Evolutionary conservation across 2,797 vertebrate genomes (phyloP), one percentile per base, ranked within the genome.

Genomic region (Eulemur rubriventer): DNA sequence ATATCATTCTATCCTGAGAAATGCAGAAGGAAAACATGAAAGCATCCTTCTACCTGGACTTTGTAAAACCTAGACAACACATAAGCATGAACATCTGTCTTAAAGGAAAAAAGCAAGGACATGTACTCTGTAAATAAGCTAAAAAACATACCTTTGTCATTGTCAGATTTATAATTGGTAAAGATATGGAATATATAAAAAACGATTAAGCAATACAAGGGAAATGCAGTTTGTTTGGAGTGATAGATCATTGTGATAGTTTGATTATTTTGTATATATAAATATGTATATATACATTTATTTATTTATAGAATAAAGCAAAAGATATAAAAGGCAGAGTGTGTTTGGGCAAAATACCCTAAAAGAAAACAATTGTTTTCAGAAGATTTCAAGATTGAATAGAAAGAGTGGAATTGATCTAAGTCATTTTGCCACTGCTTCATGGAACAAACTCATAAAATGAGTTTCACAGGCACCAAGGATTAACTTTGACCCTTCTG

Each of bases 81-180:
- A 95, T 52, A 97, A 95, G 7, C 48, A 88, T 80, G 67, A 75
- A 87, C 46, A 92, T 94, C 67, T 96, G 63, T 91, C 79, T 91
- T 87, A 57, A 86, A 65, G 20, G 35, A 35, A 43, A 28, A 73
- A 73, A 94, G 41, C 17, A 61, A 52, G 52, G n/a, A 41, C 28
- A 43, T 22, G 10, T 55, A 94, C 1, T 86, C 24, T 75, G 92
- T 73, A 52, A 16, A 97, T 88, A 92, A 78, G 4, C 0, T 0
- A 3, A 65, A 76, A 95, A 91, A 78, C 43, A 61, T 20, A 67
- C 73, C 75, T 97, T 95, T 97, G 22, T 89, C 86, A 92, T 88
- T 30, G 72, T 85, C 81, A 97, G 52, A 81, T 81, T 89, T 80
- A 94, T 63, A 98, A 96, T 43, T 96, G 84, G 16, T 93, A 92